Evolutionary conservation across 2,888 invertebrate species (phyloP).

Genomic region (Calameuta pallipes): DNA sequence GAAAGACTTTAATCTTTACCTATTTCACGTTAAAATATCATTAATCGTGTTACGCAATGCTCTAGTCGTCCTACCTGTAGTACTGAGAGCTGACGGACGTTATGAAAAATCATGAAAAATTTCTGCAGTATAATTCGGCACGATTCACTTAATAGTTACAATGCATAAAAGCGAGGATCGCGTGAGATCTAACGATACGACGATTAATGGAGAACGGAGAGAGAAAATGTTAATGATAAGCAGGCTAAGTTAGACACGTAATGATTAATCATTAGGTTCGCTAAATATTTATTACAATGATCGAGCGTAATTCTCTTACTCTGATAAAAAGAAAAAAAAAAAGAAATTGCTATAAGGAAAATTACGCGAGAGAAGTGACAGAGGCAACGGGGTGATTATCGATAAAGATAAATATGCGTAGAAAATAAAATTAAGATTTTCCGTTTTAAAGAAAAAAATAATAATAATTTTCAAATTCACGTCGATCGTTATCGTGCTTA

Average conservation of each 20-base stretch:
- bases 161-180: not conserved
- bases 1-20: not conserved
- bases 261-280: not conserved
- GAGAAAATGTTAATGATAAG: not conserved
- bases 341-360: not conserved
- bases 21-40: not conserved
- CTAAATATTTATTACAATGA: not conserved
- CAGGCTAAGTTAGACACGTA: not conserved
- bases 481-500: not conserved
- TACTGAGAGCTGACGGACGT: not conserved
- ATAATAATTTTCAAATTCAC: constrained; percentile 5
- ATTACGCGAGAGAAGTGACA: not conserved
- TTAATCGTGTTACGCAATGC: not conserved
- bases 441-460: constrained; percentile 7
- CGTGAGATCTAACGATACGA: not conserved
- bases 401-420: not conserved
- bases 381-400: not conserved
- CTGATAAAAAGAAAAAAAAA: not conserved
- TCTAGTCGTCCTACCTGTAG: not conserved
- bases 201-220: not conserved
- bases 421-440: not conserved
- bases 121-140: not conserved
- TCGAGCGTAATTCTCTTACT: not conserved
- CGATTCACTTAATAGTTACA: not conserved
- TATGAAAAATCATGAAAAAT: not conserved